A percentile compares a stretch with the other conserved stretches of the same genome.
Conservation (phyloP, 2,797 vertebrate genomes). For the Ceryle rudis region DNA sequence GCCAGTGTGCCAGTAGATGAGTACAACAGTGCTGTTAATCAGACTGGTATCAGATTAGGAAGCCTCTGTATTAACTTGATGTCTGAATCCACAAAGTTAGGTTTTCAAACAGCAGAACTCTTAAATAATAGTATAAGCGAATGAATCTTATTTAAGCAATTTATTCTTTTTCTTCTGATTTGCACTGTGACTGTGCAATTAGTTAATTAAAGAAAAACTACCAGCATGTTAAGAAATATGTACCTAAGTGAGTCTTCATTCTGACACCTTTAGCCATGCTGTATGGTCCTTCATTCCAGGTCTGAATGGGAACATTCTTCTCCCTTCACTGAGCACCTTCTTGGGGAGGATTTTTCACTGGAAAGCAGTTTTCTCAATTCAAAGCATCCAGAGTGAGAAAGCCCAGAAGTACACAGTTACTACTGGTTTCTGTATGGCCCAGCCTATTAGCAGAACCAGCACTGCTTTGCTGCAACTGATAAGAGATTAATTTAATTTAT, state of each 20-base stretch:
- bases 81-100: background rate
- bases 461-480: background rate
- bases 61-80: background rate
- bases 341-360: fast-evolving
- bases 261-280: background rate
- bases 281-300: background rate
- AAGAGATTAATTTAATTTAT: background rate
- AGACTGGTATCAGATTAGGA: background rate
- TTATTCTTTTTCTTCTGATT: background rate
- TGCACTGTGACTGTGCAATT: background rate
- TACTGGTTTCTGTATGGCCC: background rate
- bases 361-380: background rate
- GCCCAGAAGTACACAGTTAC: background rate
- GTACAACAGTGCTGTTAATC: background rate
- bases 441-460: background rate
- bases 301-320: background rate
- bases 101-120: background rate
- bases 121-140: background rate
- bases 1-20: background rate
- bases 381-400: background rate
- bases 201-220: background rate
- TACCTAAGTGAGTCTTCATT: background rate
- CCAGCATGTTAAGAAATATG: background rate
- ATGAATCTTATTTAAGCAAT: background rate
- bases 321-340: background rate